Percentiles rank a stretch among this genome's conserved stretches.
Conservation (phyloP, 2,113 vertebrate genomes). For the Phodopus roborovskii region DNA sequence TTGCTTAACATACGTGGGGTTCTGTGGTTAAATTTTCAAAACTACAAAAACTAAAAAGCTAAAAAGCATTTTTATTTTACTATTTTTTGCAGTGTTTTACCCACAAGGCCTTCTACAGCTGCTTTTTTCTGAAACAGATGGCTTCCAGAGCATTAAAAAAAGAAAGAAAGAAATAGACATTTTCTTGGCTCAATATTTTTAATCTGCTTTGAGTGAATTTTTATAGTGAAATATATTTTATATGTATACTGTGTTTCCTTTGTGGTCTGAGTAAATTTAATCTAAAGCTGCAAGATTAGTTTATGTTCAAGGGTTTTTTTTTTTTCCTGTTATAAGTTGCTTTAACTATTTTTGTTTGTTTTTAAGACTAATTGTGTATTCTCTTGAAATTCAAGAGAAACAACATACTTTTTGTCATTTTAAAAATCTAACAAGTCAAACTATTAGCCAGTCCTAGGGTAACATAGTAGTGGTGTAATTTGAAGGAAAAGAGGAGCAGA, state of each 20-base stretch:
- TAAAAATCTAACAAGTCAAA: conserved; percentile 41
- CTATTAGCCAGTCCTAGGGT: background rate
- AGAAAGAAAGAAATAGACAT: conserved; percentile 43
- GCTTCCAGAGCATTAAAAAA: conserved; percentile 73
- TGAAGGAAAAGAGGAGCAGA: conserved; percentile 13
- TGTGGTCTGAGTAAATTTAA: conserved; percentile 58
- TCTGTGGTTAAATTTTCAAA: background rate
- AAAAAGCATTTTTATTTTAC: conserved; percentile 61
- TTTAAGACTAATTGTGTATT: conserved; percentile 31
- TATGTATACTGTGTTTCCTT: conserved; percentile 53
- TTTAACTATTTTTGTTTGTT: conserved; percentile 34
- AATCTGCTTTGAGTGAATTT: conserved; percentile 77
- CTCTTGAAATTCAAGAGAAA: conserved; percentile 33
- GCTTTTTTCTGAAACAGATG: conserved; percentile 65
- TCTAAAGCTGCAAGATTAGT: conserved; percentile 61
- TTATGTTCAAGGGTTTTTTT: conserved; percentile 57
- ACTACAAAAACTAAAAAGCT: conserved; percentile 21
- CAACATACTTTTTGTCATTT: conserved; percentile 41
- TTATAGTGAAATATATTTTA: conserved; percentile 74
- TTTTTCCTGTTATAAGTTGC: conserved; percentile 32
- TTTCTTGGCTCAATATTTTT: conserved; percentile 77
- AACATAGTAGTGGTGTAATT: background rate
- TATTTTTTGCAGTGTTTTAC: conserved; percentile 62
- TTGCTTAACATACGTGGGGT: background rate
- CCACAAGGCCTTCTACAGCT: conserved; percentile 56